Evolutionary conservation across 2,888 invertebrate species (phyloP).

Genomic region (Smittia aterrima): DNA sequence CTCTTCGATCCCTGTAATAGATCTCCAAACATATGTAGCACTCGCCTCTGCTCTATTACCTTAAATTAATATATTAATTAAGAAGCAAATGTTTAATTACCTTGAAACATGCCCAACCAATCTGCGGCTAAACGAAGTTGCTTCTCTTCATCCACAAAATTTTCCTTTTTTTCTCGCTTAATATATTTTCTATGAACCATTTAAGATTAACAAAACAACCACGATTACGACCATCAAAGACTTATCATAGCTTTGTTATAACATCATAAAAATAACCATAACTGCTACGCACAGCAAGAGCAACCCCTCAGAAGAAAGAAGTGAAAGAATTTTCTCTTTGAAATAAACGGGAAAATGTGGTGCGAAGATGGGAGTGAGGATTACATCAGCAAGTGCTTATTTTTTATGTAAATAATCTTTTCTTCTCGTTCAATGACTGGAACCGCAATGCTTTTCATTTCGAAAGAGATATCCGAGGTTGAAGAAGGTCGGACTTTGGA

Average conservation of each 20-base stretch:
- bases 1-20: neutral
- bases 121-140: neutral
- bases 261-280: slow-evolving; percentile 40
- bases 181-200: slow-evolving; percentile 39
- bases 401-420: neutral
- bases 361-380: neutral
- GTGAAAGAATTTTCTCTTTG: neutral
- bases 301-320: neutral
- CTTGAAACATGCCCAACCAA: neutral
- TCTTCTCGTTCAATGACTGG: too few species aligned
- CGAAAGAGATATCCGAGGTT: neutral
- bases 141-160: neutral
- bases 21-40: slow-evolving; percentile 8
- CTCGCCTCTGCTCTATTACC: neutral
- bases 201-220: slow-evolving; percentile 40
- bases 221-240: slow-evolving; percentile 40
- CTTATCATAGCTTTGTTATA: slow-evolving; percentile 40
- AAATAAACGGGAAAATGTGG: slow-evolving; percentile 4
- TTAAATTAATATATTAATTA: slow-evolving; percentile 8
- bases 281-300: slow-evolving; percentile 24
- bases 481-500: too few species aligned
- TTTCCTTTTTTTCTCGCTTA: neutral
- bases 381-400: slow-evolving; percentile 11
- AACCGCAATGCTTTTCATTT: neutral
- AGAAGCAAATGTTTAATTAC: slow-evolving; percentile 10